These are phyloP conservation scores for Artemia sp. DNA, from an alignment of 2,888 invertebrate genomes.

Conservation along the genomic window DNA sequence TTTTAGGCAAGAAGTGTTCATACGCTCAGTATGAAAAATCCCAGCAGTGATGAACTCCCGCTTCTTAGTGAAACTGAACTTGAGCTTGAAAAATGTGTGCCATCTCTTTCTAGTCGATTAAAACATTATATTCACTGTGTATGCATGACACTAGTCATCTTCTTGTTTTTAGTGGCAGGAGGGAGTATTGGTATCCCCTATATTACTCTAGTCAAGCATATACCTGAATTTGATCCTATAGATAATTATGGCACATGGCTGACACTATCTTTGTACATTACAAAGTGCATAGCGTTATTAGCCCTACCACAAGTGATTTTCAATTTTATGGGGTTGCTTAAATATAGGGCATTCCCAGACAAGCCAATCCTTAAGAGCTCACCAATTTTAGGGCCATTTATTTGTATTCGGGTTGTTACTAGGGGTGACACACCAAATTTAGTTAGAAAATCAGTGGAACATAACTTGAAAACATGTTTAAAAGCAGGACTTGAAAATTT, in stretches of 20 bases:
- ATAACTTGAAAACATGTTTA: constrained; percentile 69
- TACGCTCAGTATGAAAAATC: neutral
- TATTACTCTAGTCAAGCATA: neutral
- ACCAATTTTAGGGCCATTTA: constrained; percentile 76
- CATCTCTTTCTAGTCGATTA: neutral
- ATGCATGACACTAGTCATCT: neutral
- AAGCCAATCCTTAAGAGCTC: constrained; percentile 65
- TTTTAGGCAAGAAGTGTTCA: too few relatives aligned
- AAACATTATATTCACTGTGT: neutral
- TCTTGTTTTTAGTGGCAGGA: neutral
- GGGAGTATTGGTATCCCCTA: neutral
- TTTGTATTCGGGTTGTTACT: constrained; percentile 84
- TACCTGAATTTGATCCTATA: constrained; percentile 47
- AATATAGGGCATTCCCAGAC: constrained; percentile 88
- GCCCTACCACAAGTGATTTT: constrained; percentile 57
- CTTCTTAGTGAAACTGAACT: neutral
- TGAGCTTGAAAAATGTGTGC: neutral
- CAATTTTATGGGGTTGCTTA: constrained; percentile 64
- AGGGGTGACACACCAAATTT: constrained; percentile 82
- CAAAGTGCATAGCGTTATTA: constrained; percentile 61
- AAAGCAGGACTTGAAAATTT: constrained; percentile 87
- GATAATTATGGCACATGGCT: constrained; percentile 57
- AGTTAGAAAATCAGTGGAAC: constrained; percentile 64
- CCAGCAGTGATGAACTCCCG: neutral
- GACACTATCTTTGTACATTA: constrained; percentile 52